Evolutionary conservation across 2,113 vertebrate genomes (phyloP).

Genomic region (Tachysurus fulvidraco): DNA sequence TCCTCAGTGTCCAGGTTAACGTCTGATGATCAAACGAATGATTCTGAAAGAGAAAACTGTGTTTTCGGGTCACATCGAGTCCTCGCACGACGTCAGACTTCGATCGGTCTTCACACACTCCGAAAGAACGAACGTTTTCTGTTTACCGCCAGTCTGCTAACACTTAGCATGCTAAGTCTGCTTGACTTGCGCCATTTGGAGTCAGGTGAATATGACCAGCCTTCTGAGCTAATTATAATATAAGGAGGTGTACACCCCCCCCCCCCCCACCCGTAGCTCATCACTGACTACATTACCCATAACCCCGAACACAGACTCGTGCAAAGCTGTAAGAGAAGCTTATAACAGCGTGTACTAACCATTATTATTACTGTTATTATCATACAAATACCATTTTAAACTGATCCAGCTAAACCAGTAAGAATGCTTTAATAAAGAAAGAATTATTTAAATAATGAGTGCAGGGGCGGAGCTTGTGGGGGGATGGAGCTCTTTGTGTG

Average conservation of each 20-base stretch:
- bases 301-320: not conserved
- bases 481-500: not conserved
- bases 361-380: not conserved
- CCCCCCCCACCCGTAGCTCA: not conserved
- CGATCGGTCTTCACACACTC: not conserved
- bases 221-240: constrained; percentile 1
- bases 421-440: not conserved
- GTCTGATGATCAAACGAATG: not conserved
- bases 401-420: not conserved
- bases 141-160: not conserved
- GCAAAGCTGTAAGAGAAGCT: not conserved
- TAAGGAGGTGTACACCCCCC: not conserved
- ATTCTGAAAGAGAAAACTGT: not conserved
- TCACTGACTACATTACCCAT: not conserved
- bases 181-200: not conserved
- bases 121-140: not conserved
- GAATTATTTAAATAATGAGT: not conserved
- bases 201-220: not conserved
- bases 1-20: not conserved
- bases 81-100: not conserved
- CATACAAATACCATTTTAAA: not conserved
- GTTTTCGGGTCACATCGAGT: not conserved
- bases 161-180: not conserved
- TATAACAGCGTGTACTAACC: not conserved
- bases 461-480: not conserved